Base-by-base conservation (phyloP, 2,888 invertebrate genomes). In the Euplexia lucipara region DNA sequence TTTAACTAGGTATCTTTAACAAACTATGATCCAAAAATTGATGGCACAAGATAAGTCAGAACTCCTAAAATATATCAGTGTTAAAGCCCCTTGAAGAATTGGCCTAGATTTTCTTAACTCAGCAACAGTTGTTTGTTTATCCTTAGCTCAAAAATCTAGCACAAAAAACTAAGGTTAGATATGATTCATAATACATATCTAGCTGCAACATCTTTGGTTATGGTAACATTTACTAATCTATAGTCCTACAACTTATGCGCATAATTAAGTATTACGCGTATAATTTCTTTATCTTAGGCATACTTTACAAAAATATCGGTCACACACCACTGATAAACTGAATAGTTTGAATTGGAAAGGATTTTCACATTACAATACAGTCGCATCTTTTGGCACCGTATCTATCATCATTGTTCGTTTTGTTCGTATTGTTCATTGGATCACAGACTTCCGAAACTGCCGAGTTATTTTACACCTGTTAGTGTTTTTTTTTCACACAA, bases 91-190 rank as follows among this genome's bases (percentile, higher is more conserved):
- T 41, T 26, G 32, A 35, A 20, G 37, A 48, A 2, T 35, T 42
- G 54, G 6, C 48, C 67, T 34, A 41, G n/a, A n/a, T n/a, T 22
- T 73, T 42, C 3, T 63, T 7, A 10, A 3, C 67, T 12, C 37
- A n/a, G 47, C 67, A 67, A 69, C 68, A 47, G 0, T 14, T n/a
- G 9, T 34, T 32, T 10, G 45, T 66, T 48, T 73, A 73, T 52
- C 39, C 10, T 48, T 26, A 20, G 41, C 9, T 2, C 4, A 34
- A 54, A 51, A 44, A 69, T 54, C 32, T 73, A 16, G 68, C 26
- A 69, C 68, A 67, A 73, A 34, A 34, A 73, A 47, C 68, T 73
- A 18, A 67, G 56, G 68, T 73, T 54, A 69, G 5, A 35, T 32
- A 32, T 48, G 67, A 42, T 41, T 69, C 68, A 54, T 67, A n/a